These are phyloP conservation scores for Aulostomus chinensis DNA, from an alignment of 2,797 vertebrate species.

Conservation along the genomic window DNA sequence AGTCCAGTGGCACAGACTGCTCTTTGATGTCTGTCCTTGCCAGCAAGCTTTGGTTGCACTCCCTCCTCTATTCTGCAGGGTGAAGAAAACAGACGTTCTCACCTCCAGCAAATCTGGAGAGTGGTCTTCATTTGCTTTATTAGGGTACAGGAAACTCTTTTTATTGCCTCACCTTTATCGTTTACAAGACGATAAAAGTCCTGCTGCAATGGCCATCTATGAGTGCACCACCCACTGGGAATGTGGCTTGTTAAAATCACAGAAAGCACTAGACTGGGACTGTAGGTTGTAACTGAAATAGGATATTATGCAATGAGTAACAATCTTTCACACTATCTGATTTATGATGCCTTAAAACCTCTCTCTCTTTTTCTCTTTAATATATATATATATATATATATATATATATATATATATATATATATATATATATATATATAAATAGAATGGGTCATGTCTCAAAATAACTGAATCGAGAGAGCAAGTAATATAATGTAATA, in stretches of 20 bases:
- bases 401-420: too few species aligned
- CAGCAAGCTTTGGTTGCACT: conserved; percentile 7
- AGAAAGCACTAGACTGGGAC: conserved; percentile 29
- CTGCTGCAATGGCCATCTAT: conserved; percentile 53
- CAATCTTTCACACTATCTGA: too few species aligned
- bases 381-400: too few species aligned
- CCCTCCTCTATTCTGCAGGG: conserved; percentile 26
- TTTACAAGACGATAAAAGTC: conserved; percentile 76
- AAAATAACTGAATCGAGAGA: too few species aligned
- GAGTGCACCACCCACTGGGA: conserved; percentile 67
- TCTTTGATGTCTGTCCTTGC: conserved; percentile 52
- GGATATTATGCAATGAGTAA: too few species aligned
- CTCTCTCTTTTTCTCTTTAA: too few species aligned
- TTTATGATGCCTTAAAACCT: too few species aligned
- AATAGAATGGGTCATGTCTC: too few species aligned
- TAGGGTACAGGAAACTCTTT: conserved; percentile 77
- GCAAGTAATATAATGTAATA: too few species aligned
- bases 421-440: too few species aligned
- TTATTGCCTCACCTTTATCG: conserved; percentile 75
- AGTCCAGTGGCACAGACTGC: conserved; percentile 31
- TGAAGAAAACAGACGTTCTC: conserved; percentile 30
- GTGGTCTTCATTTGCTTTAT: conserved; percentile 72
- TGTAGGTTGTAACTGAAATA: too few species aligned
- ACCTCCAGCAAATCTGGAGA: conserved; percentile 38
- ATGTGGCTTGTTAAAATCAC: conserved; percentile 61